A percentile compares a stretch with the other conserved stretches of the same genome.
These are phyloP conservation scores for Acromyrmex charruanus DNA, from an alignment of 1,140 invertebrate genomes.

Conservation along the genomic window DNA sequence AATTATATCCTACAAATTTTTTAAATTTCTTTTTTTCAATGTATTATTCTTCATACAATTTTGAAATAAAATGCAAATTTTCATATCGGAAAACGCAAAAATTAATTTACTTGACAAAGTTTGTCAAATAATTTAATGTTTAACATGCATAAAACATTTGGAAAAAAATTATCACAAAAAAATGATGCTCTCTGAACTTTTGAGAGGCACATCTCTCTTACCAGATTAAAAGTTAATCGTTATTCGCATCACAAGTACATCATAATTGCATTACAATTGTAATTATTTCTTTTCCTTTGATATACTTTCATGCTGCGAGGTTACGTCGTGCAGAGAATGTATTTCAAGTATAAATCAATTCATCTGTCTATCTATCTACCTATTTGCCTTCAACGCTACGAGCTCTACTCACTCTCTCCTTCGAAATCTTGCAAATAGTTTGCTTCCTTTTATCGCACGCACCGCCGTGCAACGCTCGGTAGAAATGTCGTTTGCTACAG, in stretches of 20 bases:
- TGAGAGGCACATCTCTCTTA: no score
- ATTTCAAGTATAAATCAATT: conserved; percentile 23
- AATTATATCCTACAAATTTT: no score
- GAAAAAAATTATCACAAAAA: no score
- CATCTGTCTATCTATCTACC: conserved; percentile 43
- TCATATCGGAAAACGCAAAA: no score
- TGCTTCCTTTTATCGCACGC: conserved; percentile 27
- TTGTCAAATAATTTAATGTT: no score
- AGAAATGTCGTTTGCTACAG: conserved; percentile 75
- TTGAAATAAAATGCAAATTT: no score
- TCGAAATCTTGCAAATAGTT: conserved; percentile 38
- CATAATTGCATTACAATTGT: no score
- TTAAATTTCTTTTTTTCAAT: no score
- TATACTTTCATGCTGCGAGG: not conserved
- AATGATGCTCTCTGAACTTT: no score
- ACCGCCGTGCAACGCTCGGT: conserved; percentile 44
- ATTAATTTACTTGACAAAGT: no score
- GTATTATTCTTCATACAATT: no score
- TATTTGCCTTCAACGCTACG: conserved; percentile 42
- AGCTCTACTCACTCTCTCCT: conserved; percentile 48
- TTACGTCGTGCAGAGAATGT: not conserved
- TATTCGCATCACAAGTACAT: not conserved
- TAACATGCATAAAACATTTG: no score
- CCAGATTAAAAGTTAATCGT: not conserved
- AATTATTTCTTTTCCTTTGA: conserved; percentile 11